Percentiles rank a stretch among this genome's conserved stretches.
Conservation (phyloP, 2,113 vertebrate genomes). For the Murina feae region DNA sequence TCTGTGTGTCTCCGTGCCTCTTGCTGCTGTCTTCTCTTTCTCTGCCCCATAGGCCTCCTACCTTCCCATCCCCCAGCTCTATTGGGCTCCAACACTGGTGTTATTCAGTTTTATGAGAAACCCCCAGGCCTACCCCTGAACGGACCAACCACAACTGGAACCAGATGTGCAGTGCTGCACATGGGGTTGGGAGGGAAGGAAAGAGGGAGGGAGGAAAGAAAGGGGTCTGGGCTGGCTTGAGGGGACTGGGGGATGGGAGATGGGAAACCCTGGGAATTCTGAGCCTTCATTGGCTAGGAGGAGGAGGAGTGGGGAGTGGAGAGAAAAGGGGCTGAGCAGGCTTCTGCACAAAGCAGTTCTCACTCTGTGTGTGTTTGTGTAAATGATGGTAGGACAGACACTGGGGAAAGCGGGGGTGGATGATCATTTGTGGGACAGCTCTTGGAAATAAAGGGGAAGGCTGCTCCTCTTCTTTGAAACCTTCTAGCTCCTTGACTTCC, state of each 20-base stretch:
- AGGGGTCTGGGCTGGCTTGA: not conserved
- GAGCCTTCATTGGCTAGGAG: not conserved
- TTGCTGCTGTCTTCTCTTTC: not conserved
- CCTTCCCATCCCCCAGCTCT: slow-evolving; percentile 43
- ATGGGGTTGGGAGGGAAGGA: not conserved
- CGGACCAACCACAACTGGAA: slow-evolving; percentile 77
- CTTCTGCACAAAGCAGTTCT: not conserved
- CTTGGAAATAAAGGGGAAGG: slow-evolving; percentile 15
- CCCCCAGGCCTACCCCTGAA: slow-evolving; percentile 69
- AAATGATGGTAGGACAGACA: not conserved
- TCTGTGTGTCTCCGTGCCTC: not conserved
- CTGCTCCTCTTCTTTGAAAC: not conserved
- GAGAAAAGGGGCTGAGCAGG: not conserved
- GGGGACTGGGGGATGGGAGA: slow-evolving; percentile 6
- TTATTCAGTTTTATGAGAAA: slow-evolving; percentile 75
- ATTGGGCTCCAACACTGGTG: slow-evolving; percentile 52
- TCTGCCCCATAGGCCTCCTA: not conserved
- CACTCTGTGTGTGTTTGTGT: not conserved
- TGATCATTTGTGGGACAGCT: not conserved
- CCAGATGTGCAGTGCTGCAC: slow-evolving; percentile 72
- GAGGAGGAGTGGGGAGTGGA: not conserved
- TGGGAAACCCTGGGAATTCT: slow-evolving; percentile 58
- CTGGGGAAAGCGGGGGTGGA: not conserved
- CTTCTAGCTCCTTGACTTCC: not conserved
- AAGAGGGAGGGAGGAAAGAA: not conserved